Evolutionary conservation across 1,140 invertebrate species (phyloP).

Genomic region (Neomicropteryx cornuta): DNA sequence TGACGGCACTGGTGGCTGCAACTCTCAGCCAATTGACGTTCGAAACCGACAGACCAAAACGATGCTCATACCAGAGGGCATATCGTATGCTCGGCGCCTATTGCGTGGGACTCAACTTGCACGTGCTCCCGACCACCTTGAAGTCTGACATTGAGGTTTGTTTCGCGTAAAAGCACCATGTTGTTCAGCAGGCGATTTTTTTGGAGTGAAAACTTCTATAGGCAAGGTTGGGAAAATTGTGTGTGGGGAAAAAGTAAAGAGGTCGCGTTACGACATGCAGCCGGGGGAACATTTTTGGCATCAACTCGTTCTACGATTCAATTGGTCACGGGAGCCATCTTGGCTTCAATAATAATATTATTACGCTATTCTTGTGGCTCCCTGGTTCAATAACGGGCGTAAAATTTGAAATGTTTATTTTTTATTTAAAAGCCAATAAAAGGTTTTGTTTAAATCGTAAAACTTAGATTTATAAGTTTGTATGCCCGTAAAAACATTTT

Average conservation of each 20-base stretch:
- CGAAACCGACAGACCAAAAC: constrained; percentile 20
- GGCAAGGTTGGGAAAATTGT: constrained; percentile 14
- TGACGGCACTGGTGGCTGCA: constrained; percentile 17
- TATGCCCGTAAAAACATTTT: too few species aligned
- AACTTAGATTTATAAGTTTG: too few species aligned
- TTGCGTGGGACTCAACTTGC: constrained; percentile 38
- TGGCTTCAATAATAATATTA: not conserved
- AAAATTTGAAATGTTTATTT: too few species aligned
- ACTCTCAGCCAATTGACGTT: constrained; percentile 28
- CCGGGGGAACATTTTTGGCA: constrained; percentile 8
- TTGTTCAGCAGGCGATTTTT: not conserved
- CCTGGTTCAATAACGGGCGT: too few species aligned
- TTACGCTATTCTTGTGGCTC: too few species aligned
- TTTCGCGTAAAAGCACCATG: not conserved
- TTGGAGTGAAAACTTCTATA: constrained; percentile 1
- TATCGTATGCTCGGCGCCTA: constrained; percentile 41
- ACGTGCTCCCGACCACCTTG: constrained; percentile 37
- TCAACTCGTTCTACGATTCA: not conserved
- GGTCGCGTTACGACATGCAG: constrained; percentile 27
- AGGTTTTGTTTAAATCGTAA: too few species aligned
- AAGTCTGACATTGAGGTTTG: constrained; percentile 43
- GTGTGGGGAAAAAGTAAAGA: constrained; percentile 17
- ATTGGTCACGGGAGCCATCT: not conserved
- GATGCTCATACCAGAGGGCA: constrained; percentile 38
- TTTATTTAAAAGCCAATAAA: too few species aligned